phyloP scores from a whole-genome alignment of 2,888 invertebrate genomes.

The Sminthurinus aureus region DNA sequence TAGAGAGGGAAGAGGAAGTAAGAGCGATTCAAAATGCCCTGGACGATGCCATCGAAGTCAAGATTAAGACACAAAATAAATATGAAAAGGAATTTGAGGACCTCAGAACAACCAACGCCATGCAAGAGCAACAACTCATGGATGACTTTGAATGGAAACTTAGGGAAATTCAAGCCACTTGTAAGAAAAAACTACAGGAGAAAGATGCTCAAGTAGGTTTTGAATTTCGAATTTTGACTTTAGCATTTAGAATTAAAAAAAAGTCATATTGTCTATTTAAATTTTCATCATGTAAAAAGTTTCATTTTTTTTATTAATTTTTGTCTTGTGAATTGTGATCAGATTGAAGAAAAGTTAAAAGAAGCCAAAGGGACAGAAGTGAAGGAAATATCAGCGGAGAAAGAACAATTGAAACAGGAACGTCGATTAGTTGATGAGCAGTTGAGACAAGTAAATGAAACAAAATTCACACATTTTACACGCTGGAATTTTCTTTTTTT shows the following conservation, averaged over 20 bases:
- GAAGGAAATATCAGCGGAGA: slow-evolving; percentile 57
- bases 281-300: no score
- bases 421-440: slow-evolving; percentile 59
- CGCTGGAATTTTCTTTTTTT: not conserved
- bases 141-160: slow-evolving; percentile 87
- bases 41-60: slow-evolving; percentile 71
- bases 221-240: not conserved
- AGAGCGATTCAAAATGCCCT: slow-evolving; percentile 68
- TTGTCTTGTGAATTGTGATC: not conserved
- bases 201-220: slow-evolving; percentile 57
- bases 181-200: slow-evolving; percentile 71
- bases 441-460: slow-evolving; percentile 60
- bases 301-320: not conserved
- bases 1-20: slow-evolving; percentile 65
- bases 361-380: slow-evolving; percentile 55
- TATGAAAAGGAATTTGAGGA: slow-evolving; percentile 76
- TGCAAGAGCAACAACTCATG: slow-evolving; percentile 75
- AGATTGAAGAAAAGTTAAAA: slow-evolving; percentile 58
- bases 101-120: slow-evolving; percentile 72
- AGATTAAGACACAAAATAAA: slow-evolving; percentile 68
- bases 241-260: not conserved
- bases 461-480: not conserved
- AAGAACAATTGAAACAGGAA: slow-evolving; percentile 59
- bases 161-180: slow-evolving; percentile 75
- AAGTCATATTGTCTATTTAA: no score